Evolutionary conservation across 2,113 vertebrate species (phyloP).

Genomic region (Scytalopus superciliaris): DNA sequence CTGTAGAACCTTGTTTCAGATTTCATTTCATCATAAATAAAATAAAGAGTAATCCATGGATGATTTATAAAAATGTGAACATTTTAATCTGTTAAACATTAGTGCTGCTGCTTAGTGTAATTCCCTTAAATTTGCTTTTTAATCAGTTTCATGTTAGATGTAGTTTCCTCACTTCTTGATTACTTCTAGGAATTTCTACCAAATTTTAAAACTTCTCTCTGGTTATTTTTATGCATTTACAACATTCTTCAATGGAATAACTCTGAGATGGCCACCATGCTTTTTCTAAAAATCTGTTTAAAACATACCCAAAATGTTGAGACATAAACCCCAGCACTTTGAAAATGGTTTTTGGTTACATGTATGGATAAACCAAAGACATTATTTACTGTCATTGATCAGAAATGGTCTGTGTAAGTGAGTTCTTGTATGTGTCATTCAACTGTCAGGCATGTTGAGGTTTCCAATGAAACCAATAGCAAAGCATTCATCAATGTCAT

Average conservation of each 20-base stretch:
- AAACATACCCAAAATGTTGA: neutral
- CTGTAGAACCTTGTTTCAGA: neutral
- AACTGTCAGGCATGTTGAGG: neutral
- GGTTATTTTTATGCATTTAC: neutral
- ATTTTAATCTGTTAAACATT: neutral
- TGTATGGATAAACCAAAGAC: neutral
- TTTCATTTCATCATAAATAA: constrained; percentile 30
- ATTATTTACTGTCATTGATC: neutral
- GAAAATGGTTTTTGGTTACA: neutral
- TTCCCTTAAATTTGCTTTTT: neutral
- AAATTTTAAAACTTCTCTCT: neutral
- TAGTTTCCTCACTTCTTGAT: neutral
- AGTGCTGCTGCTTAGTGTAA: neutral
- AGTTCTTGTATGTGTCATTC: neutral
- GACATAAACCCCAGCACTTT: neutral
- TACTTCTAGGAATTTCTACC: neutral
- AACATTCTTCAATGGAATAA: neutral
- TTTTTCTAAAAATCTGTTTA: neutral
- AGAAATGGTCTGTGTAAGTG: neutral
- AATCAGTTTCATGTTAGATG: neutral
- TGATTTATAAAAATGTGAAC: constrained; percentile 11
- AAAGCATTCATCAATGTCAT: neutral
- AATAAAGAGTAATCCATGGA: neutral
- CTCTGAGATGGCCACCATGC: neutral
- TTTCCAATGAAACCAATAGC: constrained; percentile 5